Percentiles rank a stretch among this genome's conserved stretches.
These are phyloP conservation scores for Zonitis immaculata DNA, from an alignment of 2,888 invertebrate genomes.

Conservation along the genomic window DNA sequence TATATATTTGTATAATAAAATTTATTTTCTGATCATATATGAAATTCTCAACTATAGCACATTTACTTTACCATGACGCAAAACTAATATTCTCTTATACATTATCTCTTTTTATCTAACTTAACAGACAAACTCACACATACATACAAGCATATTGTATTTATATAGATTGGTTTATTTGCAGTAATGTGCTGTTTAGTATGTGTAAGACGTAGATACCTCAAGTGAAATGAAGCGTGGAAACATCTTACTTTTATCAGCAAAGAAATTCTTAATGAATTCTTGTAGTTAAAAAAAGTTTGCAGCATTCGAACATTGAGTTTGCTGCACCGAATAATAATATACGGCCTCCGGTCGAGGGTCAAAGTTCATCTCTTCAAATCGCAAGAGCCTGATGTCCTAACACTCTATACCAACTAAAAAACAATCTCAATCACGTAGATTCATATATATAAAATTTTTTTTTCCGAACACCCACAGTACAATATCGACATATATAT, in stretches of 20 bases:
- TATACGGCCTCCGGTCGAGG: conserved; percentile 41
- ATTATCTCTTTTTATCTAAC: too few relatives aligned
- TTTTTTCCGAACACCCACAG: conserved; percentile 7
- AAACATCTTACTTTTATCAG: conserved; percentile 49
- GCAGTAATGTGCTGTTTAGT: conserved; percentile 39
- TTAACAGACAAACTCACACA: not conserved
- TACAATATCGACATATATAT: not conserved
- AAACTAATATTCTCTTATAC: too few relatives aligned
- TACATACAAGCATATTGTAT: not conserved
- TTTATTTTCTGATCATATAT: not conserved
- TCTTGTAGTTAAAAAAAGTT: conserved; percentile 50
- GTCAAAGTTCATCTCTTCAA: conserved; percentile 43
- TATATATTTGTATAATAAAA: not conserved
- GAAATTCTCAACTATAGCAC: too few relatives aligned
- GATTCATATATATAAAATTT: conserved; percentile 11
- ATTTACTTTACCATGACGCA: too few relatives aligned
- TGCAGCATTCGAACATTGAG: conserved; percentile 47
- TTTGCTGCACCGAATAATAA: conserved; percentile 49
- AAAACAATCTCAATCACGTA: conserved; percentile 20
- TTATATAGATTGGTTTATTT: conserved; percentile 3
- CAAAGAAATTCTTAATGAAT: conserved; percentile 50
- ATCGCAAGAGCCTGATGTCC: conserved; percentile 32
- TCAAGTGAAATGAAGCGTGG: conserved; percentile 49
- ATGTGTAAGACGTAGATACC: conserved; percentile 44
- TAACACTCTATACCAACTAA: conserved; percentile 18